These are phyloP conservation scores for Carterocephalus palaemon DNA, from an alignment of 2,888 invertebrate genomes.

Conservation along the genomic window DNA sequence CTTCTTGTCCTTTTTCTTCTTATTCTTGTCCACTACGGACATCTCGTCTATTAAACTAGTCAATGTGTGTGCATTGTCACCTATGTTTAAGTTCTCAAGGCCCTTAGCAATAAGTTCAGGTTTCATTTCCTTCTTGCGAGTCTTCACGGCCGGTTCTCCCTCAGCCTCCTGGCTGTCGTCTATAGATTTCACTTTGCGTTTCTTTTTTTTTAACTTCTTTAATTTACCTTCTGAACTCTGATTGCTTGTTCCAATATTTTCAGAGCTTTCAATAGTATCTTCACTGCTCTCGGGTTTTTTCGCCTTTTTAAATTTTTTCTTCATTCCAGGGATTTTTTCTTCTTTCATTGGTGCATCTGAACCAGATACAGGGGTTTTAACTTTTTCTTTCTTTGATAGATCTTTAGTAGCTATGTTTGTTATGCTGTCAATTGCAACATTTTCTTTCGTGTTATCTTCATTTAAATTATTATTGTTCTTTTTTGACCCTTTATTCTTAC, in stretches of 20 bases:
- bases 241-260: neutral
- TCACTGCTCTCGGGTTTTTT: slow-evolving; percentile 7
- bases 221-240: slow-evolving; percentile 17
- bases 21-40: slow-evolving; percentile 60
- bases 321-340: neutral
- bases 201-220: slow-evolving; percentile 47
- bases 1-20: slow-evolving; percentile 47
- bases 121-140: slow-evolving; percentile 44
- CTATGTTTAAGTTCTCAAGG: slow-evolving; percentile 59
- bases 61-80: slow-evolving; percentile 62
- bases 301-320: slow-evolving; percentile 6
- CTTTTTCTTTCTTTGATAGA: neutral
- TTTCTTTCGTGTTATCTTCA: slow-evolving; percentile 25
- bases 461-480: slow-evolving; percentile 29
- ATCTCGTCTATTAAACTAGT: slow-evolving; percentile 62
- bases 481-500: slow-evolving; percentile 31
- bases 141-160: slow-evolving; percentile 47
- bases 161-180: slow-evolving; percentile 33
- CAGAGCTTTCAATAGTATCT: slow-evolving; percentile 6
- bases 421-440: neutral
- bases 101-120: slow-evolving; percentile 53
- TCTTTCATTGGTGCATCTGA: neutral
- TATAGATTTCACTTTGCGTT: slow-evolving; percentile 34
- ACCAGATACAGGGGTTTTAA: neutral
- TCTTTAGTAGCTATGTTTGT: too few species aligned